Base-by-base conservation (phyloP, 2,113 vertebrate species). In the Leptodactylus fuscus region DNA sequence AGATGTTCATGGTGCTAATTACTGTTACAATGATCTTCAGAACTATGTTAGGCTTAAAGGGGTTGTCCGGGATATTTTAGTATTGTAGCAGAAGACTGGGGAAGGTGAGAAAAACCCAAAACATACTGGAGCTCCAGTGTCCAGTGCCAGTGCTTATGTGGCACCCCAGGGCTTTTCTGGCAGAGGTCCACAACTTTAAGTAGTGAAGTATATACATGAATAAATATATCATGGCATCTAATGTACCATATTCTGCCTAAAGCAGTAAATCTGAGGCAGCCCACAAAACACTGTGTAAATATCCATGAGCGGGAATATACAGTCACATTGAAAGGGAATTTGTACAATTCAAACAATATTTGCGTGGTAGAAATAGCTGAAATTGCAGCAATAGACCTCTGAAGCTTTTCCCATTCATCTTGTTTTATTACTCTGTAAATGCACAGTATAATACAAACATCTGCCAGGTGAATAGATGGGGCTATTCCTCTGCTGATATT, bases 401-500 rank as follows among this genome's bases (percentile, higher is more conserved):
- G 9, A 32, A 79, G 76, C 32, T 16, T 1, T 38, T 20, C 10
- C 65, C 32, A 41, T 38, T 79, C 22, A 58, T 38, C 34, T 58
- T 79, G 22, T 38, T 16, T 55, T 79, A 79, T 79, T 34, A 27
- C 34, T 24, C 27, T 27, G 5, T 77, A 58, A 11, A 55, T 22
- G 9, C 2, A 60, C 76, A 24, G 22, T 58, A 41, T 24, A 55
- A 55, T 53, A n/a, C 20, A 36, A 78, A 55, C 74, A 76, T 48
- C 44, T 76, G 74, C 27, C 16, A 55, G 46, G 32, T 58, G 34
- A 2, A 79, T 60, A 32, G 48, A 60, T 7, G 51, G 20, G 53
- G 34, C 76, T 58, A 58, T 46, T 67, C 78, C 58, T 58, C 3
- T 48, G 38, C 38, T 48, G 36, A 11, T 81, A 81, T 60, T 79